Percentiles rank a stretch among this genome's conserved stretches.
phyloP scores from a whole-genome alignment of 2,797 vertebrate genomes.

The Salarias fasciatus region DNA sequence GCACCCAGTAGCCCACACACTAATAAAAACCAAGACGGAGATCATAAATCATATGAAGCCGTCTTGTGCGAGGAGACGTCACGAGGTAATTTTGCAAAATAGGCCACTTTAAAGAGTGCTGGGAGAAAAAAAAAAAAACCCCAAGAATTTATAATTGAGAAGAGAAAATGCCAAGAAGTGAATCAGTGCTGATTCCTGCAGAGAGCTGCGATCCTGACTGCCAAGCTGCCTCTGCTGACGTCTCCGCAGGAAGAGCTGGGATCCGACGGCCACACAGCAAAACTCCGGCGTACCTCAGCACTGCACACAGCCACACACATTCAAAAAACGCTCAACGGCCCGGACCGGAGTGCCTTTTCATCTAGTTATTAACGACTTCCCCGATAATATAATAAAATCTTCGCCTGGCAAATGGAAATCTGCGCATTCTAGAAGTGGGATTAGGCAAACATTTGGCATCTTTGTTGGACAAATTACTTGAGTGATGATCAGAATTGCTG shows the following conservation, averaged over 20 bases:
- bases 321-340: background rate
- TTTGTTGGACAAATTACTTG: background rate
- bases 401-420: background rate
- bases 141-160: constrained; percentile 32
- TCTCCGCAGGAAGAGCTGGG: constrained; percentile 5
- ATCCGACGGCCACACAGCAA: background rate
- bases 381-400: no score
- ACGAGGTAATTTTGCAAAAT: constrained; percentile 27
- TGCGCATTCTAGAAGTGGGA: background rate
- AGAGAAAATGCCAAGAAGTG: constrained; percentile 48
- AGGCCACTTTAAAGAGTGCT: constrained; percentile 32
- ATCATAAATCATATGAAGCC: constrained; percentile 23
- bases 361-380: no score
- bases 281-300: background rate
- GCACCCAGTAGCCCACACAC: constrained; percentile 35
- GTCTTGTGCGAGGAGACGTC: constrained; percentile 12
- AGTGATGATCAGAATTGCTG: constrained; percentile 4
- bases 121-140: constrained; percentile 4
- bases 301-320: background rate
- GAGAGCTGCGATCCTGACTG: constrained; percentile 11
- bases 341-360: background rate
- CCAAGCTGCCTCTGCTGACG: constrained; percentile 22
- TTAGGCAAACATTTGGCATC: background rate
- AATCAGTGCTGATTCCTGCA: constrained; percentile 27
- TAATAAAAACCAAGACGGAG: background rate